phyloP scores from a whole-genome alignment of 2,797 vertebrate species.

The Muscicapa comitata region DNA sequence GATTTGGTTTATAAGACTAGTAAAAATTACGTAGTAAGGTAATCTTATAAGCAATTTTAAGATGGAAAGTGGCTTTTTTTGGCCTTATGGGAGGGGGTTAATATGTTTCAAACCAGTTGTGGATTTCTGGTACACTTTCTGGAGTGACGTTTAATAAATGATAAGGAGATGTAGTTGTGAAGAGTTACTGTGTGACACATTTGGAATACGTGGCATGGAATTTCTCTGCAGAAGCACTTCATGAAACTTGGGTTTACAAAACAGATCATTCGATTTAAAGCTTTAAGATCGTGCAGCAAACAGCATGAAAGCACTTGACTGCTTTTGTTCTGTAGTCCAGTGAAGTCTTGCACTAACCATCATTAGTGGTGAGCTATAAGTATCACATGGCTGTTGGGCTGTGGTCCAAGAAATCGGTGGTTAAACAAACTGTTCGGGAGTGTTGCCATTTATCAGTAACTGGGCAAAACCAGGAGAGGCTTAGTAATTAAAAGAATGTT shows the following conservation, averaged over 20 bases:
- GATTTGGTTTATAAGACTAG: neutral
- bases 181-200: neutral
- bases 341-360: neutral
- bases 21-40: neutral
- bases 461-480: neutral
- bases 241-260: neutral
- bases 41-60: neutral
- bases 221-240: neutral
- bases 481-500: neutral
- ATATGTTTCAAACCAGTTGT: neutral
- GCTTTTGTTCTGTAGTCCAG: neutral
- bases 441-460: neutral
- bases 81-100: too few relatives aligned
- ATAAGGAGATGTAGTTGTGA: neutral
- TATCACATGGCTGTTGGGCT: neutral
- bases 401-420: neutral
- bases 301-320: neutral
- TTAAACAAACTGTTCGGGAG: neutral
- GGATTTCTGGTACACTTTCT: neutral
- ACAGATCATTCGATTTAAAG: neutral
- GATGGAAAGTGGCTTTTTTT: neutral
- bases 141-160: neutral
- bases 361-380: neutral
- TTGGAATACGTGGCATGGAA: accelerated
- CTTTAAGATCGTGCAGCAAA: neutral